Evolutionary conservation across 2,888 invertebrate genomes (phyloP).

Genomic region (Ferdinandea cuprea): DNA sequence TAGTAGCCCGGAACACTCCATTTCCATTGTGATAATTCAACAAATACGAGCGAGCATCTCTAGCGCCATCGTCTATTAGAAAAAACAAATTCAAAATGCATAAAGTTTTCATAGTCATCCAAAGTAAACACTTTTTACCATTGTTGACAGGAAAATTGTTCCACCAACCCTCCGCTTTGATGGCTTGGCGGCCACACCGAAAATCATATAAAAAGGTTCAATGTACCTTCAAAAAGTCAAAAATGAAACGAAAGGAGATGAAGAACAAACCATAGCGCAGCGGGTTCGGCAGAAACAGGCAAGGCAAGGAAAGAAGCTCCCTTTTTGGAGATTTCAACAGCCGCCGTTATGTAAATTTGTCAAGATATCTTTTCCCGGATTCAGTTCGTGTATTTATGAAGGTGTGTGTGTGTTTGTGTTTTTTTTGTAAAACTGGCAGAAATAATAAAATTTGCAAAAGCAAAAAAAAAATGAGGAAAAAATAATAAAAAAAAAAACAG

Average conservation of each 20-base stretch:
- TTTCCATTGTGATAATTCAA: conserved; percentile 7
- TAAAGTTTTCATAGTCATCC: conserved; percentile 68
- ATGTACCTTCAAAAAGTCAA: conserved; percentile 57
- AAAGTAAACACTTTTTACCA: conserved; percentile 54
- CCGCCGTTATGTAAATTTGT: conserved; percentile 64
- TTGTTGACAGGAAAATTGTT: conserved; percentile 59
- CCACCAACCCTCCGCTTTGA: conserved; percentile 1
- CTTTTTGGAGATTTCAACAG: conserved; percentile 37
- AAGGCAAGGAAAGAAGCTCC: neutral
- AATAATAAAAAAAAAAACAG: conserved; percentile 22
- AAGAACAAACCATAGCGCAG: conserved; percentile 6
- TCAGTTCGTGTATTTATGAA: conserved; percentile 15
- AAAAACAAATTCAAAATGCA: conserved; percentile 63
- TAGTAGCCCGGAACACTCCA: neutral
- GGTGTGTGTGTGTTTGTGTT: neutral
- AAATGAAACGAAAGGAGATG: conserved; percentile 13
- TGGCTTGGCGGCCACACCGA: too few species aligned
- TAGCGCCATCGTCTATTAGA: conserved; percentile 32
- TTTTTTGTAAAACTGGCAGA: conserved; percentile 21
- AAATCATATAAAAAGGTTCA: conserved; percentile 57
- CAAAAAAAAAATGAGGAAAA: too few species aligned
- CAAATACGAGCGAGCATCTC: conserved; percentile 10
- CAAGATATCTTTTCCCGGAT: conserved; percentile 56
- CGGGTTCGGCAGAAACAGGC: too few species aligned
- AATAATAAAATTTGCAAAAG: conserved; percentile 44